Evolutionary conservation across 2,797 vertebrate species (phyloP), one percentile per base, ranked within the genome.

Genomic region (Champsocephalus esox): DNA sequence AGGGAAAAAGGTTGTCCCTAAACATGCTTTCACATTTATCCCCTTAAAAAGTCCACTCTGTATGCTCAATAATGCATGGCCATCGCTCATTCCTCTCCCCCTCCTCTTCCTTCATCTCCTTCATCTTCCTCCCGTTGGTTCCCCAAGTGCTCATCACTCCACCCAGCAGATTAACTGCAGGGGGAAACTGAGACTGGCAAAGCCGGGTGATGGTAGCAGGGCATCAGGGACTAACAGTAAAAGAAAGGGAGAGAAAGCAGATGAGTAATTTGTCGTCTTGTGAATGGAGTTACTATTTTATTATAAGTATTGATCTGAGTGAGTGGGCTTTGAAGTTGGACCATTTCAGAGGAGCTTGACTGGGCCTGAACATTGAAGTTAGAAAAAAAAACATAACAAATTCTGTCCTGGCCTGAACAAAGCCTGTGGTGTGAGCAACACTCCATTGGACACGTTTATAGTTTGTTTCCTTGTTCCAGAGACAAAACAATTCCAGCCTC

Each of bases 31-130:
- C 89, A 91, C 92, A 93, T 93, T 94, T 93, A 91, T 93, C 87
- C 89, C 90, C 91, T 38, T 89, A 91, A 95, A 95, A 94, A 92
- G 89, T 90, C 84, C 74, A 89, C 90, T 92, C 86, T 89, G 86
- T 93, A 85, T 89, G 69, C 83, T 96, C 84, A 93, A 94, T 95
- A 94, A 95, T 95, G 92, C 87, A 95, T 94, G 80, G 73, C 79
- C 82, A 85, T 76, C 73, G 73, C 89, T 84, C 82, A 67, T 82
- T 82, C 78, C 68, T 62, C 55, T 38, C 61, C 71, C 69, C 75
- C 78, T 73, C 67, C 32, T 73, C 49, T 86, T 77, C 66, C 83
- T 89, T 87, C 80, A 84, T 87, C 86, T 66, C 79, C 81, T 92
- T 91, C 88, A 87, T 88, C 86, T 82, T 73, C 73, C 52, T 84